Evolutionary conservation across 2,888 invertebrate genomes (phyloP), one percentile per base, ranked within the genome.

Genomic region (Synanthedon tipuliformis): DNA sequence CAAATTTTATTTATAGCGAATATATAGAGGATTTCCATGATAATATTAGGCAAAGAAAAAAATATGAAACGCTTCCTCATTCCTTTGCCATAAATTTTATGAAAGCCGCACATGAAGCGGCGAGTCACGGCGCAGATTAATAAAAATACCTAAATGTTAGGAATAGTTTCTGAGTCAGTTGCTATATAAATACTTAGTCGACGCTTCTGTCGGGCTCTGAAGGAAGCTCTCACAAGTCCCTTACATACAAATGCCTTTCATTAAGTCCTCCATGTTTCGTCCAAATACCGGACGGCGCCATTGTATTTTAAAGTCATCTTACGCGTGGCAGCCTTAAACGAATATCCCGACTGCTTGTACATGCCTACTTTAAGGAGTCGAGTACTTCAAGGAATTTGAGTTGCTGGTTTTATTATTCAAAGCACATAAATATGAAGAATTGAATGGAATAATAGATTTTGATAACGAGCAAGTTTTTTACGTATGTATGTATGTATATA

Each of bases 241-340:
- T 81, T 81, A 83, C 85, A 86, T 86, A 85, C 83, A 85, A 85
- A 86, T 86, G 86, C 70, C 76, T 81, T 80, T 85, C 83, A 86
- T 86, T 86, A 86, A 78, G 77, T 79, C 73, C 73, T 76, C 76
- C 73, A 77, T 78, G 81, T 75, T 82, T 65, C 75, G 76, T 73
- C 81, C 72, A 79, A 78, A 78, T 69, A 64, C 64, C 51, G 59
- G 73, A 67, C 70, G 59, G 60, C 58, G 64, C 73, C 63, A 73
- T 74, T 79, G 72, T 75, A 70, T 71, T 79, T 50, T 74, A 66
- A 73, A 79, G 63, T 68, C 66, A 69, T 72, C 68, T 73, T 63
- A 60, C 60, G 58, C 58, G 58, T 59, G 58, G 52, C 50, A 52
- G 55, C 54, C 54, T 50, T 41, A 54, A 54, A 53, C 53, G 41